These are phyloP conservation scores for Brachionus asplanchnoidis DNA, from an alignment of 1,140 invertebrate species.

Conservation along the genomic window DNA sequence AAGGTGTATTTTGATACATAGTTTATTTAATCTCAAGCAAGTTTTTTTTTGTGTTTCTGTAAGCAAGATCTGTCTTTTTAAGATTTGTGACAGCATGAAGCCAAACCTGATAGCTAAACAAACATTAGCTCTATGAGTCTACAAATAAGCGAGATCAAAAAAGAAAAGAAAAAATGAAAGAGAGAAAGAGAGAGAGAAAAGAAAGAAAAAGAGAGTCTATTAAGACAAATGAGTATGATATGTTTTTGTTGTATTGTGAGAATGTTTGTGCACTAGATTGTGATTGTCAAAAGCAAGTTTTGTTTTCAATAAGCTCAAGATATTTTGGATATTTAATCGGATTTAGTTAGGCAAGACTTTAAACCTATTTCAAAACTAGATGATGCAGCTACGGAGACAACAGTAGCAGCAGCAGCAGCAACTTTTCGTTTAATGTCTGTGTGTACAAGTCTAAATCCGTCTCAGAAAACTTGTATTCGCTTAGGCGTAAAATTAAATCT, in stretches of 20 bases:
- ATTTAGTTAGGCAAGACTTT: conserved; percentile 16
- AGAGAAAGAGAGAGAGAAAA: neutral
- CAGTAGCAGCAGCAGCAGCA: neutral
- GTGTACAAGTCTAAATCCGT: neutral
- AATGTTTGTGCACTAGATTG: neutral
- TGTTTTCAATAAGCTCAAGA: neutral
- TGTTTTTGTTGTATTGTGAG: neutral
- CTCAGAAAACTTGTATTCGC: neutral
- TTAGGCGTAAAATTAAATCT: conserved; percentile 32
- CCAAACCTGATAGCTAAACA: conserved; percentile 29
- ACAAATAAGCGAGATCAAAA: neutral
- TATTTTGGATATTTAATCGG: neutral
- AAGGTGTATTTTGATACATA: neutral
- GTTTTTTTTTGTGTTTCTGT: neutral
- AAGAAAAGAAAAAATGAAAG: neutral
- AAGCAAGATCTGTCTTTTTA: neutral
- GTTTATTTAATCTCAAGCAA: conserved; percentile 11
- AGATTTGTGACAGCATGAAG: neutral
- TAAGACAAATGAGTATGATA: neutral
- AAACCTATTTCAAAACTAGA: neutral
- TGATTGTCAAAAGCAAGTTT: conserved; percentile 21
- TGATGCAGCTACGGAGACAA: neutral
- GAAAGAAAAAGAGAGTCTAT: neutral
- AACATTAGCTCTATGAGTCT: conserved; percentile 20
- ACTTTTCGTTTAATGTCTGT: neutral